These are phyloP conservation scores for Dinomys branickii DNA, from an alignment of 2,113 vertebrate genomes.

Conservation along the genomic window DNA sequence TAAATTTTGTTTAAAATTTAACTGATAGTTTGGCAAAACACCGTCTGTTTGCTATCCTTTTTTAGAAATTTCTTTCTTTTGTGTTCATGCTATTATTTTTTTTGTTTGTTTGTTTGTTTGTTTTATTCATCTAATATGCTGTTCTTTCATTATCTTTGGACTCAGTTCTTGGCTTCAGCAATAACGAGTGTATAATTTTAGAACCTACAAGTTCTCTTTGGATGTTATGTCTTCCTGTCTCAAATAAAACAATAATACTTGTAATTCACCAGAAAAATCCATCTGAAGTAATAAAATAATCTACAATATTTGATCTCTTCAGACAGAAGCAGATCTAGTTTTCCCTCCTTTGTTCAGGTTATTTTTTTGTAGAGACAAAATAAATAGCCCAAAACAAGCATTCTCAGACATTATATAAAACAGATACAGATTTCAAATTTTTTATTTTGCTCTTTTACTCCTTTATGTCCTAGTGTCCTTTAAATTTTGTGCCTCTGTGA, in stretches of 20 bases:
- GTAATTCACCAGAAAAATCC: slow-evolving; percentile 3
- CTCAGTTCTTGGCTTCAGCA: neutral
- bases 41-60: neutral
- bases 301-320: slow-evolving; percentile 19
- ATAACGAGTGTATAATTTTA: neutral
- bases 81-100: neutral
- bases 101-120: too few species aligned
- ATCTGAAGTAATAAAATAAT: slow-evolving; percentile 38
- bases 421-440: too few species aligned
- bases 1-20: slow-evolving; percentile 2
- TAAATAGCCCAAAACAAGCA: slow-evolving; percentile 1
- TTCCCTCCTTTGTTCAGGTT: slow-evolving; percentile 46
- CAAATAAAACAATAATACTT: neutral
- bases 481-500: neutral
- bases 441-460: too few species aligned
- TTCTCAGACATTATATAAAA: neutral
- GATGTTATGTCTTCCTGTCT: neutral
- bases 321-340: neutral
- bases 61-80: neutral
- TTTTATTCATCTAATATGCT: neutral
- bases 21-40: neutral
- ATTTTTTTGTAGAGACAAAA: slow-evolving; percentile 17
- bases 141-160: neutral
- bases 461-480: too few species aligned
- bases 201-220: neutral